These are phyloP conservation scores for Neotoxoptera formosana DNA, from an alignment of 1,140 invertebrate genomes.

Conservation along the genomic window DNA sequence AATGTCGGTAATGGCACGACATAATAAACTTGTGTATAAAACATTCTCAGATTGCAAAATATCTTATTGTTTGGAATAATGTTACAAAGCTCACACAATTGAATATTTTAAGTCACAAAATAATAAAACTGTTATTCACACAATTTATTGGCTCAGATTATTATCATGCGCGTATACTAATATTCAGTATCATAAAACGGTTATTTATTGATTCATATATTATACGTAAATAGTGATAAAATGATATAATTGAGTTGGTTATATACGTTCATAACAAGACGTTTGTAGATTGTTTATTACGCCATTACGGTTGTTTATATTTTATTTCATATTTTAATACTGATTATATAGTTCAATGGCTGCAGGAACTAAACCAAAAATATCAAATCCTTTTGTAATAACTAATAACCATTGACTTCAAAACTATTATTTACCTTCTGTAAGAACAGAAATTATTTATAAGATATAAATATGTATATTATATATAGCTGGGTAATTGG, in stretches of 20 bases:
- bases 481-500: too few species aligned
- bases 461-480: background rate
- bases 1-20: background rate
- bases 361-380: background rate
- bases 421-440: background rate
- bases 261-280: too few species aligned
- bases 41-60: slow-evolving; percentile 16
- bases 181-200: background rate
- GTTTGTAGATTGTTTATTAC: background rate
- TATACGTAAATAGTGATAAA: background rate
- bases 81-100: background rate
- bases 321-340: background rate
- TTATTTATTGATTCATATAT: background rate
- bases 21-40: background rate
- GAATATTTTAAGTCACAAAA: background rate
- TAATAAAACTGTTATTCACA: background rate
- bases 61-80: background rate
- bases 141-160: background rate
- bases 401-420: background rate
- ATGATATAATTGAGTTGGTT: background rate
- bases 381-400: background rate
- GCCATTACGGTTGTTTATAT: background rate
- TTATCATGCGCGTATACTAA: background rate
- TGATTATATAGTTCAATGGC: background rate
- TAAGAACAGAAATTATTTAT: background rate